Evolutionary conservation across 2,888 invertebrate genomes (phyloP), one percentile per base, ranked within the genome.

Genomic region (Camptogramma bilineatum): DNA sequence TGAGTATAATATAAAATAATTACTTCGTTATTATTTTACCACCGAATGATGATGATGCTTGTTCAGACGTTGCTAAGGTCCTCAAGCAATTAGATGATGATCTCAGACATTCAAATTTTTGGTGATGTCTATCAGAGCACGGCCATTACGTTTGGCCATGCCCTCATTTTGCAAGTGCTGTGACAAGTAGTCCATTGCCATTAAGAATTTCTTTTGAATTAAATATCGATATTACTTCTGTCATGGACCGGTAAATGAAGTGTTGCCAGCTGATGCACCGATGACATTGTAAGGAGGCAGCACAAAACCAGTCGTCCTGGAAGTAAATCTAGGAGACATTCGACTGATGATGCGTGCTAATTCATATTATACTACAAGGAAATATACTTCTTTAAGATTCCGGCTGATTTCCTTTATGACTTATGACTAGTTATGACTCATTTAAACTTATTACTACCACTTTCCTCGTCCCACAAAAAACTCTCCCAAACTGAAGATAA

Each of bases 401-500:
- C 13, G 2, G 10, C 7, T 28, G 4, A 7, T 3, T 3, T 28
- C 7, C 4, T 7, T 28, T 28, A 28, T 28, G 28, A 7, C 7
- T 28, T n/a, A n/a, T n/a, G 28, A 3, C 34, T 34, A 10, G 5
- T 28, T 8, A 28, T 28, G 28, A 28, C 28, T 28, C 1, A 28
- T 28, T 1, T 28, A 28, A 4, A 8, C 8, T 34, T 10, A 39
- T 39, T 13, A 31, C 28, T 7, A 28, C 28, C 28, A 17, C 28
- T 53, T 21, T 42, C 21, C 21, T 21, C n/a, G 13, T 21, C 3
- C 17, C 19, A 39, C 42, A 42, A 13, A 59, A 28, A 48, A 58
- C 34, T 39, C 21, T 57, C 56, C 62, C 34, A 44, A 67, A 62
- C 50, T 54, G 54, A 59, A 65, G 68, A 69, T 65, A 73, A 80